Evolutionary conservation across 2,113 vertebrate species (phyloP).

Genomic region (Riparia riparia): DNA sequence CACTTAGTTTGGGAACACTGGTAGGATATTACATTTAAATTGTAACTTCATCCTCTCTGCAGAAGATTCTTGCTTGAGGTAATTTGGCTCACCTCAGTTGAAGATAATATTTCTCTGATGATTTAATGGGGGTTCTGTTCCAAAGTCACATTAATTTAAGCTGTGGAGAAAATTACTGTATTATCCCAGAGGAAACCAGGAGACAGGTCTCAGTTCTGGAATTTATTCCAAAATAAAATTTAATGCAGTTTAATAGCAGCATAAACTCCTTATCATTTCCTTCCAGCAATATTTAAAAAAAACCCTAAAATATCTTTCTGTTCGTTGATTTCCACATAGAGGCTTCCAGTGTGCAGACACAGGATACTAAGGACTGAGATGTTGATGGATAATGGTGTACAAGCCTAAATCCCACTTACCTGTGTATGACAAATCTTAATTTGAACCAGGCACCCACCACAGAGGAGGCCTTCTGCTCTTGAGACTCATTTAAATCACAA

Average conservation of each 20-base stretch:
- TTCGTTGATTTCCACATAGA: neutral
- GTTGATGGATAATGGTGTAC: neutral
- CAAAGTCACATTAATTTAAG: conserved; percentile 8
- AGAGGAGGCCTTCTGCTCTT: neutral
- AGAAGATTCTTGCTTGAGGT: neutral
- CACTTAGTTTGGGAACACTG: neutral
- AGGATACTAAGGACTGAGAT: neutral
- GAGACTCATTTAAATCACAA: neutral
- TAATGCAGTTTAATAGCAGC: neutral
- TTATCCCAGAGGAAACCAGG: neutral
- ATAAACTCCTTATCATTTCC: neutral
- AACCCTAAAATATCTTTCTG: neutral
- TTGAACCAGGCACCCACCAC: neutral
- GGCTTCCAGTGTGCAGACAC: neutral
- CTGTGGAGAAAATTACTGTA: neutral
- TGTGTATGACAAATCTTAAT: neutral
- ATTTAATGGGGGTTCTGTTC: neutral
- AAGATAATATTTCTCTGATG: neutral
- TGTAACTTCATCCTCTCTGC: neutral
- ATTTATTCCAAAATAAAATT: conserved; percentile 12
- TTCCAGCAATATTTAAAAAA: neutral
- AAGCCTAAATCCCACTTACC: neutral
- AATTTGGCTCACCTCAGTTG: neutral
- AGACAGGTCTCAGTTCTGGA: neutral
- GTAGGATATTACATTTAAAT: neutral